These are phyloP conservation scores for Lamprotornis superbus DNA, from an alignment of 2,113 vertebrate species.

Conservation along the genomic window DNA sequence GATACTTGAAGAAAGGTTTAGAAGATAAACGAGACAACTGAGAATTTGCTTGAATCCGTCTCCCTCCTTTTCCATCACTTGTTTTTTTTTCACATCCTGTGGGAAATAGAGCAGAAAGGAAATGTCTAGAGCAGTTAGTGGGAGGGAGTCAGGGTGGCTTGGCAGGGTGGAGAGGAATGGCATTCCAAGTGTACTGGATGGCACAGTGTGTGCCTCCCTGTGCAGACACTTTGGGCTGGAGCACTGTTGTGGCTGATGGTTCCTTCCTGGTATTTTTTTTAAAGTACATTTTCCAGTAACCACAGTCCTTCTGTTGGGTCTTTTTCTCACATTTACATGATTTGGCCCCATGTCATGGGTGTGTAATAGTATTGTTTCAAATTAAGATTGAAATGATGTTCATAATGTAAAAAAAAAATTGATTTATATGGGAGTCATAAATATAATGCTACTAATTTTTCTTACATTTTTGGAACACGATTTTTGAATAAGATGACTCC, in stretches of 20 bases:
- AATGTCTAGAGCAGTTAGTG: background rate
- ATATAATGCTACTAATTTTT: background rate
- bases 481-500: background rate
- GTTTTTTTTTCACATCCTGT: background rate
- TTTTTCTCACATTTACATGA: background rate
- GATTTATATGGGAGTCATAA: background rate
- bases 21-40: background rate
- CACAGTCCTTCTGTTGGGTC: background rate
- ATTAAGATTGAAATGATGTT: background rate
- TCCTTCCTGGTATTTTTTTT: background rate
- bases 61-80: background rate
- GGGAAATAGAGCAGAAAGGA: background rate
- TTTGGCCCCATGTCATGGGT: background rate
- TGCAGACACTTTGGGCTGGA: background rate
- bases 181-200: slow-evolving; percentile 4
- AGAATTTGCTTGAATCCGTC: background rate
- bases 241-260: background rate
- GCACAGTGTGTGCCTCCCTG: background rate
- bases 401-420: background rate
- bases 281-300: background rate
- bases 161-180: background rate
- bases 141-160: background rate
- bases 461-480: background rate
- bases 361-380: background rate
- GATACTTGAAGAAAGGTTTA: background rate